Percentiles rank a stretch among this genome's conserved stretches.
phyloP scores from a whole-genome alignment of 1,140 invertebrate genomes.

The Lucilia cuprina region DNA sequence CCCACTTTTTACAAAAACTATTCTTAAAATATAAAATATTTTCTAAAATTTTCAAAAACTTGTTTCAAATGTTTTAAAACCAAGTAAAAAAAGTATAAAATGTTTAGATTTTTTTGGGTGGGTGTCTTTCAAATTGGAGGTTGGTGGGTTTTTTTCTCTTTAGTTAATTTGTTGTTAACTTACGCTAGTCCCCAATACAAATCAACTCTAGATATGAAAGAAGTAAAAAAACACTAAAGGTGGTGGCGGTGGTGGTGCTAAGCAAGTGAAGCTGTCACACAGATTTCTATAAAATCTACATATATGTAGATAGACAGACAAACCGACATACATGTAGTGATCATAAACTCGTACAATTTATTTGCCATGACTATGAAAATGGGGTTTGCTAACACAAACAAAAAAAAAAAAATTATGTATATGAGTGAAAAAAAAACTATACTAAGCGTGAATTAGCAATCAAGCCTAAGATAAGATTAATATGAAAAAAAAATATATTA shows the following conservation, averaged over 20 bases:
- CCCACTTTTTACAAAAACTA: too few relatives aligned
- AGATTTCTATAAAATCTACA: neutral
- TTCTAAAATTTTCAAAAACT: neutral
- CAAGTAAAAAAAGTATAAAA: neutral
- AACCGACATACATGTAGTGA: neutral
- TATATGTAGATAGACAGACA: neutral
- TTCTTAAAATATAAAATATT: neutral
- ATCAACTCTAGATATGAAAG: neutral
- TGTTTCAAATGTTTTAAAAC: neutral
- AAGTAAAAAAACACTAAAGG: neutral
- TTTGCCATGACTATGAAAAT: conserved; percentile 14
- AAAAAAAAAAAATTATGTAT: neutral
- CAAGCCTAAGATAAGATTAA: conserved; percentile 11
- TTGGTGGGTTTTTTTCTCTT: neutral
- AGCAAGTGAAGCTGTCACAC: neutral
- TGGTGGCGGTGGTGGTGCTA: neutral
- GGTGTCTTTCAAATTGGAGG: neutral
- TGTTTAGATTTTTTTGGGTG: neutral
- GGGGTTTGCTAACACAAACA: neutral
- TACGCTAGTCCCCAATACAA: neutral
- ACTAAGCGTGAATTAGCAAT: conserved; percentile 9
- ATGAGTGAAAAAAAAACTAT: neutral
- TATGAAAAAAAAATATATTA: neutral
- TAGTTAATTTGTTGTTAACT: neutral
- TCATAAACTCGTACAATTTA: conserved; percentile 7